Conservation (phyloP, 2,888 invertebrate genomes). For the Volucella zonaria region DNA sequence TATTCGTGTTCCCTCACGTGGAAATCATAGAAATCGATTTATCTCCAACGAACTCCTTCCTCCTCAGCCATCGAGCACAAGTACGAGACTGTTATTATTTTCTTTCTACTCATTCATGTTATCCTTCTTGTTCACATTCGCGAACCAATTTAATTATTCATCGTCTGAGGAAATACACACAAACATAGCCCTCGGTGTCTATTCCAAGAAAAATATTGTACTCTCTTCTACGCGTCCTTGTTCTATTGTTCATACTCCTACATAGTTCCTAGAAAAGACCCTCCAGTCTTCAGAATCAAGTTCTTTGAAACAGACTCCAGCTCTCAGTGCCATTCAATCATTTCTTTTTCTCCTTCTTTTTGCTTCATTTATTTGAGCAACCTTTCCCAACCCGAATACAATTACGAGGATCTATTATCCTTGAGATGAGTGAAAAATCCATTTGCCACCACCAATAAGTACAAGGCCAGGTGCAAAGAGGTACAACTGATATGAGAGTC, state of each 20-base stretch:
- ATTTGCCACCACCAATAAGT: slow-evolving; percentile 11
- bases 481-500: too few relatives aligned
- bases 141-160: slow-evolving; percentile 60
- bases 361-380: not conserved
- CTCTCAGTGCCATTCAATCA: slow-evolving; percentile 40
- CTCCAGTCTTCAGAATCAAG: slow-evolving; percentile 22
- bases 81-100: slow-evolving; percentile 9
- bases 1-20: slow-evolving; percentile 5
- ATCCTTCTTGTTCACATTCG: slow-evolving; percentile 44
- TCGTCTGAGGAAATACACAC: slow-evolving; percentile 23
- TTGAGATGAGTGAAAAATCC: slow-evolving; percentile 41
- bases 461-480: too few relatives aligned
- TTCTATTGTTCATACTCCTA: too few relatives aligned
- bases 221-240: too few relatives aligned
- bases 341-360: slow-evolving; percentile 8
- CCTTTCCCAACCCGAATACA: slow-evolving; percentile 39
- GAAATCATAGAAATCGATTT: slow-evolving; percentile 39
- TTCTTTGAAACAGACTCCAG: not conserved
- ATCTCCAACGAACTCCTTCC: not conserved
- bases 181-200: slow-evolving; percentile 24
- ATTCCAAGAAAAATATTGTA: not conserved
- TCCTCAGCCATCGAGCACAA: not conserved
- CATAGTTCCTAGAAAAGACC: not conserved
- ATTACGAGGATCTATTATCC: slow-evolving; percentile 42
- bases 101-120: slow-evolving; percentile 27